Conservation (phyloP, 2,113 vertebrate species). For the Alethe castanea region DNA sequence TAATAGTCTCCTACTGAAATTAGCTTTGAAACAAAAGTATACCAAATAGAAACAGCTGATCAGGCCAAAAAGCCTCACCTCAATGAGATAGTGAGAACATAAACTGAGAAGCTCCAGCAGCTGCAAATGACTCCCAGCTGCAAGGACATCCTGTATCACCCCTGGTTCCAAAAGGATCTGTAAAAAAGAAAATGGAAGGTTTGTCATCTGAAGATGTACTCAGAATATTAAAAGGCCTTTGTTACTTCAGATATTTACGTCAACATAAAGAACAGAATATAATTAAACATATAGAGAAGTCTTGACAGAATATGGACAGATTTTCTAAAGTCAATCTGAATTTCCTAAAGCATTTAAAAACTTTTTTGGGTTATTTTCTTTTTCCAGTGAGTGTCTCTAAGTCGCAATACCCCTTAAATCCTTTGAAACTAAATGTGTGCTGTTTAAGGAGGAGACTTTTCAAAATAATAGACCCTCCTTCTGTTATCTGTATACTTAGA, state of each 20-base stretch:
- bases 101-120: conserved; percentile 93
- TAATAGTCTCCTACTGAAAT: neutral
- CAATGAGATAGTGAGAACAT: conserved; percentile 97
- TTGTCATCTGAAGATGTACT: neutral
- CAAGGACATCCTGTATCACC: conserved; percentile 93
- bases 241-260: neutral
- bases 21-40: neutral
- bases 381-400: neutral
- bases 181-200: conserved; percentile 40
- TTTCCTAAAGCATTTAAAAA: neutral
- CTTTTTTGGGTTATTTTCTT: neutral
- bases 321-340: neutral
- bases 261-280: neutral
- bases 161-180: conserved; percentile 93
- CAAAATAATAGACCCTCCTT: neutral
- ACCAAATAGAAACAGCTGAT: neutral
- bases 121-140: conserved; percentile 96
- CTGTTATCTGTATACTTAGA: neutral
- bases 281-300: neutral
- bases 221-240: neutral
- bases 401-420: neutral
- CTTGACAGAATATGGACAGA: neutral
- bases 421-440: neutral
- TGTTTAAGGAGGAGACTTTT: neutral
- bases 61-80: conserved; percentile 74